phyloP scores from a whole-genome alignment of 2,113 vertebrate genomes.

The Thryonomys swinderianus region DNA sequence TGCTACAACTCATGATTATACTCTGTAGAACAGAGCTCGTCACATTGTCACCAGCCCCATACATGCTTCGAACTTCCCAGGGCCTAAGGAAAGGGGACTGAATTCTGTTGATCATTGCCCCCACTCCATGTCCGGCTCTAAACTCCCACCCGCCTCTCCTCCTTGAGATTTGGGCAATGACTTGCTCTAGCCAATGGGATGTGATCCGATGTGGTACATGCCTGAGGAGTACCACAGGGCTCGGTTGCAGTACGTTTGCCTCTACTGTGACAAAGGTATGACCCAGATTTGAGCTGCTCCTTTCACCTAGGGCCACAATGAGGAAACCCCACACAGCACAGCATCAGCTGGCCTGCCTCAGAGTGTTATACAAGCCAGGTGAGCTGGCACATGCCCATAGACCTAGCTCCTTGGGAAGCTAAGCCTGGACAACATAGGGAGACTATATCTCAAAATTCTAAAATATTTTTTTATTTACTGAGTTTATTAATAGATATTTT shows the following conservation, averaged over 20 bases:
- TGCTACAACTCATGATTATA: accelerated
- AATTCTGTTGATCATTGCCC: accelerated
- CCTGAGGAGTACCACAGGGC: accelerated
- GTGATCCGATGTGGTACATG: not conserved
- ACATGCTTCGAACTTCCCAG: not conserved
- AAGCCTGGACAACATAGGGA: not conserved
- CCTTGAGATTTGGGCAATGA: accelerated
- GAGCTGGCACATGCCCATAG: not conserved
- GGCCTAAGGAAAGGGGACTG: not conserved
- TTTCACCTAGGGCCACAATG: not conserved
- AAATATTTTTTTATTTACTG: not conserved
- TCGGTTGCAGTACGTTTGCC: not conserved
- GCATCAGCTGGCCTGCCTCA: not conserved
- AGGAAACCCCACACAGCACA: accelerated
- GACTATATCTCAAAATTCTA: not conserved
- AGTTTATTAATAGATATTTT: not conserved
- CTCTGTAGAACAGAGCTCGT: not conserved
- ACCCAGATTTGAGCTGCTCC: not conserved
- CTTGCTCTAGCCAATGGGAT: not conserved
- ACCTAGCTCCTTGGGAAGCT: not conserved
- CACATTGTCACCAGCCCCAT: not conserved
- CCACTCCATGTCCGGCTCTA: not conserved
- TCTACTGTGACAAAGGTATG: not conserved
- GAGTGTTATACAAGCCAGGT: not conserved
- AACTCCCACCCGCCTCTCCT: not conserved